phyloP scores from a whole-genome alignment of 2,797 vertebrate species.

The Vespertilio murinus region DNA sequence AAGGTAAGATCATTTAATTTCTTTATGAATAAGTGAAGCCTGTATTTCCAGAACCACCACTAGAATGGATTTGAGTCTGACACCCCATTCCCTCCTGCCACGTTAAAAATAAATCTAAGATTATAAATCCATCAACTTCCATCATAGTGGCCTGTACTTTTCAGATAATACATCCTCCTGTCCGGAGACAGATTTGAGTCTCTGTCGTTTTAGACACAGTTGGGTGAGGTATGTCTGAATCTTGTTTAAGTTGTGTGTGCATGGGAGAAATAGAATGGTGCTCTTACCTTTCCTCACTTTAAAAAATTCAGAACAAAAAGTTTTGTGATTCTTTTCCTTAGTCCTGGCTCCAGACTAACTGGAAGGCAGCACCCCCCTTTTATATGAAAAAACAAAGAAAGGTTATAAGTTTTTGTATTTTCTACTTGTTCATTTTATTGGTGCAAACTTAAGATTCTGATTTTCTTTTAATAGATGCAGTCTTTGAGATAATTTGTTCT shows the following conservation, averaged over 20 bases:
- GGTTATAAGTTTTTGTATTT: constrained; percentile 72
- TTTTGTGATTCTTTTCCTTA: constrained; percentile 39
- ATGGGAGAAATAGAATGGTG: constrained; percentile 39
- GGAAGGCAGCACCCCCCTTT: constrained; percentile 72
- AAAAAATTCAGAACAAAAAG: neutral
- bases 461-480: constrained; percentile 73
- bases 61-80: neutral
- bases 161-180: neutral
- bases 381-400: constrained; percentile 63
- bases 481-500: constrained; percentile 42
- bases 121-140: neutral
- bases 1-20: constrained; percentile 51
- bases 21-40: constrained; percentile 16
- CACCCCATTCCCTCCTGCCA: neutral
- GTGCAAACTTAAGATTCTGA: constrained; percentile 69
- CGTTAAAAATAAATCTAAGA: neutral
- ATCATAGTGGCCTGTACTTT: neutral
- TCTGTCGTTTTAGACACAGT: neutral
- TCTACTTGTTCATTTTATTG: constrained; percentile 78
- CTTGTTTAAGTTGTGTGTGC: neutral
- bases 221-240: neutral
- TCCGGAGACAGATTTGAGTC: neutral
- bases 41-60: constrained; percentile 14
- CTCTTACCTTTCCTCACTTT: constrained; percentile 60
- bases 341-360: constrained; percentile 14